Evolutionary conservation across 2,113 vertebrate genomes (phyloP), one percentile per base, ranked within the genome.

Genomic region (Vireo altiloquus): DNA sequence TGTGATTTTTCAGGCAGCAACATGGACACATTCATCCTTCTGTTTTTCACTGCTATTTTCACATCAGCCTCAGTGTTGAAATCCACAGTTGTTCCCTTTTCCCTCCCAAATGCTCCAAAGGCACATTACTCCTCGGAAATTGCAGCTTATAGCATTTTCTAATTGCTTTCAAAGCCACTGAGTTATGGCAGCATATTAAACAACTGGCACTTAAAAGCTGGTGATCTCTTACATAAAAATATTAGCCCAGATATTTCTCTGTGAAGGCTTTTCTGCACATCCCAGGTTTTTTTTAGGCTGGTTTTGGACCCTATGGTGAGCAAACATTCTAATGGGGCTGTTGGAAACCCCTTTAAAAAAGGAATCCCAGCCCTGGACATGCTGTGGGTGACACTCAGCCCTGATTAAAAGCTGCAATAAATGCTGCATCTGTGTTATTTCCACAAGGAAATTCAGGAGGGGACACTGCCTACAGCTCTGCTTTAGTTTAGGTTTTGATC

Each of bases 131-230:
- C 52, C 68, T 80, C 2, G 19, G 69, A 89, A 91, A 95, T 25
- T n/a, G 91, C 87, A 90, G 95, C 90, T 95, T 94, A 83, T 11
- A 46, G 85, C 93, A 92, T 95, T 96, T 96, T 46, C 94, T 96
- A 95, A 95, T 95, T 97, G 94, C 95, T 95, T 88, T 71, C 94
- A 83, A 96, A 96, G 96, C 93, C 23, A 3, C 5, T 61, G 91
- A 95, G 88, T 93, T 96, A 77, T 35, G 79, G 76, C 68, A 91
- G 85, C 71, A 56, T 77, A 93, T 94, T 97, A 95, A 95, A 78
- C 95, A 86, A 74, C 82, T 10, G 23, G 94, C 95, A 47, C 75
- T 90, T 90, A 66, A 86, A 93, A 93, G 71, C 95, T 86, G 90
- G 71, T 86, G 82, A 87, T 95, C 93, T 89, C 90, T 96, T 95